A percentile compares a stretch with the other conserved stretches of the same genome.
Evolutionary conservation across 92 coral and sea anemone species (phyloP).

Genomic region (Umimayanthus chanpuru): DNA sequence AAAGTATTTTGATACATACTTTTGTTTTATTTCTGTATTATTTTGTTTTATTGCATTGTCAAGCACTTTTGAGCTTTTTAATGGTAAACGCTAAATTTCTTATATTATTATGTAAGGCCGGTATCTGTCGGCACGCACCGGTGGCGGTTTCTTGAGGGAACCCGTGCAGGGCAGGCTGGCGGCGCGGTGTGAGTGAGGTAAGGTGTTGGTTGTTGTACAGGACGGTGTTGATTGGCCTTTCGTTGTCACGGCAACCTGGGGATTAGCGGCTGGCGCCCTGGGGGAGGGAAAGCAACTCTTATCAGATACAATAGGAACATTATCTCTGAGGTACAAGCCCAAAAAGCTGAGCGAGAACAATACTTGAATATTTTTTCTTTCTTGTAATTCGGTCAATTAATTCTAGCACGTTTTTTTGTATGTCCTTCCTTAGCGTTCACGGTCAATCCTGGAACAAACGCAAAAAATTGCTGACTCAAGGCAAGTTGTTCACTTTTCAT

Average conservation of each 20-base stretch:
- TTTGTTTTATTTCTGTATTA: too few relatives aligned
- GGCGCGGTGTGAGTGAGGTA: conserved; percentile 59
- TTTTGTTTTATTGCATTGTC: too few relatives aligned
- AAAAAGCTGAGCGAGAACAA: too few relatives aligned
- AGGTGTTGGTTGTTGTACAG: conserved; percentile 62
- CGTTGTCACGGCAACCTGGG: conserved; percentile 79
- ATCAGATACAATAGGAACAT: background rate
- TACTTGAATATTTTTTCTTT: background rate
- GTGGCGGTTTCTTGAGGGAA: conserved; percentile 52
- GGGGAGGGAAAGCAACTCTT: background rate
- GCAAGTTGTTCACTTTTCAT: too few relatives aligned
- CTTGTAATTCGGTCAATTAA: too few relatives aligned
- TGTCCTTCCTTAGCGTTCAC: too few relatives aligned
- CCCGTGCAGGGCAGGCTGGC: conserved; percentile 72
- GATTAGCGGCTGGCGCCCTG: conserved; percentile 66
- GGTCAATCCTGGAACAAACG: background rate
- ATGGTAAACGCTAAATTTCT: too few relatives aligned
- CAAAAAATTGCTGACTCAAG: background rate
- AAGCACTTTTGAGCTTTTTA: too few relatives aligned
- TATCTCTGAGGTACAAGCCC: background rate
- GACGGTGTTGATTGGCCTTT: conserved; percentile 91
- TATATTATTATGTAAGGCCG: too few relatives aligned
- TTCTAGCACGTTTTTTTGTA: too few relatives aligned
- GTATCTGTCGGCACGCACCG: conserved; percentile 37
- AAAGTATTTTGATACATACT: too few relatives aligned